phyloP scores from a whole-genome alignment of 2,888 invertebrate genomes.

The Germaria angustata region DNA sequence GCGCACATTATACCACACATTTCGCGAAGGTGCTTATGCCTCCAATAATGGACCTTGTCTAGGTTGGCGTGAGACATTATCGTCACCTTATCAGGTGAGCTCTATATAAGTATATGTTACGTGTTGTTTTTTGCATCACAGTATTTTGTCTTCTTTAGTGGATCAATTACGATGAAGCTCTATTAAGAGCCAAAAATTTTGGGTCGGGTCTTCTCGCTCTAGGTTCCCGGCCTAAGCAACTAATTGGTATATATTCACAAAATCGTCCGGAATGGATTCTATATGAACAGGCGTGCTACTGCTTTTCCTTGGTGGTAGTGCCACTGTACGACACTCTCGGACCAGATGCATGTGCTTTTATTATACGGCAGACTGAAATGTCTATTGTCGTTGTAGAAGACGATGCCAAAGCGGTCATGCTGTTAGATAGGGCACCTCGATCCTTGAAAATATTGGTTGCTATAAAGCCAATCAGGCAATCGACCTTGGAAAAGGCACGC shows the following conservation, averaged over 20 bases:
- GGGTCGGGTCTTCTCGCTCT: slow-evolving; percentile 93
- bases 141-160: slow-evolving; percentile 82
- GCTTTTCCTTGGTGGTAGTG: slow-evolving; percentile 96
- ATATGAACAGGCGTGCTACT: slow-evolving; percentile 93
- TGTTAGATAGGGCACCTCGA: slow-evolving; percentile 91
- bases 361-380: slow-evolving; percentile 97
- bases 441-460: slow-evolving; percentile 90
- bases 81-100: slow-evolving; percentile 87
- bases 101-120: background rate
- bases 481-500: slow-evolving; percentile 89
- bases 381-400: slow-evolving; percentile 93
- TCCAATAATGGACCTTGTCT: slow-evolving; percentile 96
- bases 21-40: slow-evolving; percentile 94
- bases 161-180: slow-evolving; percentile 96
- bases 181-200: slow-evolving; percentile 93
- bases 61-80: slow-evolving; percentile 93
- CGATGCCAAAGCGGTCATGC: slow-evolving; percentile 91
- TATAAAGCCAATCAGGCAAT: slow-evolving; percentile 89
- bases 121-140: background rate
- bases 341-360: slow-evolving; percentile 97
- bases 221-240: slow-evolving; percentile 88
- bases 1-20: slow-evolving; percentile 92
- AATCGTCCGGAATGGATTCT: slow-evolving; percentile 99
- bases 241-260: slow-evolving; percentile 96
- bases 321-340: slow-evolving; percentile 98